A percentile compares a stretch with the other conserved stretches of the same genome.
phyloP scores from a whole-genome alignment of 2,797 vertebrate species.

The Molossus molossus region DNA sequence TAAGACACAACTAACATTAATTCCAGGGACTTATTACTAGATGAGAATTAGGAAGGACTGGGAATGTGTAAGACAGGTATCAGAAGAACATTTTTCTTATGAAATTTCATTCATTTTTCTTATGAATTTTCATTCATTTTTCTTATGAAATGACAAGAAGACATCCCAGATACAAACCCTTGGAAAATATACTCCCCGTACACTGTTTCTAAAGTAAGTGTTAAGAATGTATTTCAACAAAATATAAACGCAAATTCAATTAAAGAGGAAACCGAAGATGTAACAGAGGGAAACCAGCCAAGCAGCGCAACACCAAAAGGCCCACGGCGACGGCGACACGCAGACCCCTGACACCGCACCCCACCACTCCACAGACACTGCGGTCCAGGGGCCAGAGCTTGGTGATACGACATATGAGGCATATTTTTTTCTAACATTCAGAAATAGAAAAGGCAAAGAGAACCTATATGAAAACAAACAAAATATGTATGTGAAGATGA shows the following conservation, averaged over 20 bases:
- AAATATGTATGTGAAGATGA: neutral
- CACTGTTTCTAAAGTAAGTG: slow-evolving; percentile 59
- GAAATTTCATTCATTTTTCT: neutral
- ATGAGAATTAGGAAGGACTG: slow-evolving; percentile 50
- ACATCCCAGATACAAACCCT: neutral
- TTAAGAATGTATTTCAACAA: slow-evolving; percentile 56
- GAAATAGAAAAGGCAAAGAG: neutral
- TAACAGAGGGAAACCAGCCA: neutral
- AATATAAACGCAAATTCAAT: slow-evolving; percentile 59
- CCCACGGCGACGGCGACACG: accelerated
- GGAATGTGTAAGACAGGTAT: slow-evolving; percentile 24
- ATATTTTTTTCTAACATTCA: neutral
- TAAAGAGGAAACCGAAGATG: neutral
- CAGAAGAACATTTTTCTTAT: neutral
- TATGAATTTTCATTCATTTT: neutral
- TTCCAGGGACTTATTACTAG: slow-evolving; percentile 2
- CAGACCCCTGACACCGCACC: accelerated
- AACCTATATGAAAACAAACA: neutral
- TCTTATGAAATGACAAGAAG: neutral
- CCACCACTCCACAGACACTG: accelerated
- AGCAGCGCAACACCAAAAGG: neutral
- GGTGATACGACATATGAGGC: accelerated
- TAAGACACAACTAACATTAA: neutral
- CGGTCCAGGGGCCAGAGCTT: neutral
- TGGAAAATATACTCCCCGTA: neutral